Evolutionary conservation across 1,140 invertebrate genomes (phyloP).

Genomic region (Pachyrhynchus sulphureomaculatus): DNA sequence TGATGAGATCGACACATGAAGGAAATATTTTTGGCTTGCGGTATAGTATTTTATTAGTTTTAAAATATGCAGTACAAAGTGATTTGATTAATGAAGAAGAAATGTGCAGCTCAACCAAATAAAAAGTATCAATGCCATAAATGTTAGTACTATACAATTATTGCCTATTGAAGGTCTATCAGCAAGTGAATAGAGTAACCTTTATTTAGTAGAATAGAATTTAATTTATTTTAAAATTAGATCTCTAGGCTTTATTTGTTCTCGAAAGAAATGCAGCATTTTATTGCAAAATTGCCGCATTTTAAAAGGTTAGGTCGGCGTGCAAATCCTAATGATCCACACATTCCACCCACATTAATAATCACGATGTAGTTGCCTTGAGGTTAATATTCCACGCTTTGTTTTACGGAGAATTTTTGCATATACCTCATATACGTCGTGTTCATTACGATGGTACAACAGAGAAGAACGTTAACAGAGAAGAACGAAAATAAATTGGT

Average conservation of each 20-base stretch:
- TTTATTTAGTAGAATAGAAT: not conserved
- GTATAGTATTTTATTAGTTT: too few species aligned
- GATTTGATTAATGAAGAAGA: too few species aligned
- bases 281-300: conserved; percentile 1
- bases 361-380: not conserved
- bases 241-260: not conserved
- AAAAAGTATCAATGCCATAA: too few species aligned
- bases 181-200: not conserved
- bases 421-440: too few species aligned
- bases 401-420: not conserved
- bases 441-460: too few species aligned
- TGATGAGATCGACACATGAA: too few species aligned
- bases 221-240: not conserved
- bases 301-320: conserved; percentile 7
- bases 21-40: too few species aligned
- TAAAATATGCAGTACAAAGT: too few species aligned
- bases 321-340: conserved; percentile 10
- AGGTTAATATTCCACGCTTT: conserved; percentile 1
- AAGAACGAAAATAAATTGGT: too few species aligned
- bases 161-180: not conserved
- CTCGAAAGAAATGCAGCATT: not conserved
- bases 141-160: too few species aligned
- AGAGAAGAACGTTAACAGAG: too few species aligned
- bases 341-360: conserved; percentile 10
- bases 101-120: too few species aligned